Evolutionary conservation across 2,113 vertebrate species (phyloP).

Genomic region (Corythoichthys haematopterus): DNA sequence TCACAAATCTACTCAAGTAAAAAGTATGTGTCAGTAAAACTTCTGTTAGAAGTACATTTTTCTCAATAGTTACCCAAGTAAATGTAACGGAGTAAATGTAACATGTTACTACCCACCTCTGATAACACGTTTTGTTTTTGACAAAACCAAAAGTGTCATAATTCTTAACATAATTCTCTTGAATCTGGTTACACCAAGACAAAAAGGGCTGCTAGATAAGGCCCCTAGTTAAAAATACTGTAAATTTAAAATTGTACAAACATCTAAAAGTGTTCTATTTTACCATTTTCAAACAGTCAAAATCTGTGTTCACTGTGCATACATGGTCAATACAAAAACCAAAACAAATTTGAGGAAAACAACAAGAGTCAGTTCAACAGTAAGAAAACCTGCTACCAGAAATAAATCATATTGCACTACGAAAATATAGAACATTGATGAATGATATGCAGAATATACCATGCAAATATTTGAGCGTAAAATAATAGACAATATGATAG

Average conservation of each 20-base stretch:
- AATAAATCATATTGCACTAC: not conserved
- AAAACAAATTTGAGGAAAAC: constrained; percentile 29
- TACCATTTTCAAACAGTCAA: not conserved
- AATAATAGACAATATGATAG: constrained; percentile 30
- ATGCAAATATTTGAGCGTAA: constrained; percentile 43
- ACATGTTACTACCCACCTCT: no score
- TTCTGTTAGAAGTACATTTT: no score
- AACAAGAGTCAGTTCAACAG: not conserved
- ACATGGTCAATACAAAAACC: constrained; percentile 9
- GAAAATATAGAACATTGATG: not conserved
- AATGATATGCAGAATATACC: constrained; percentile 35
- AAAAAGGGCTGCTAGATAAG: not conserved
- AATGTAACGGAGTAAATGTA: no score
- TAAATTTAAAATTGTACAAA: not conserved
- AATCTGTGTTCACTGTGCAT: not conserved
- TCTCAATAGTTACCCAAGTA: no score
- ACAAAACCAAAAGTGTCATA: not conserved
- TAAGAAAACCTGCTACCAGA: not conserved
- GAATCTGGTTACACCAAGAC: not conserved
- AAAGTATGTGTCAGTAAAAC: no score
- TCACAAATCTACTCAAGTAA: no score
- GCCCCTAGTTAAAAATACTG: not conserved
- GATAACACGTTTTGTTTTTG: not conserved
- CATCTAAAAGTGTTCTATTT: not conserved
- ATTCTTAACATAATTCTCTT: not conserved